Evolutionary conservation across 2,888 invertebrate species (phyloP).

Genomic region (Syrista parreyssii): DNA sequence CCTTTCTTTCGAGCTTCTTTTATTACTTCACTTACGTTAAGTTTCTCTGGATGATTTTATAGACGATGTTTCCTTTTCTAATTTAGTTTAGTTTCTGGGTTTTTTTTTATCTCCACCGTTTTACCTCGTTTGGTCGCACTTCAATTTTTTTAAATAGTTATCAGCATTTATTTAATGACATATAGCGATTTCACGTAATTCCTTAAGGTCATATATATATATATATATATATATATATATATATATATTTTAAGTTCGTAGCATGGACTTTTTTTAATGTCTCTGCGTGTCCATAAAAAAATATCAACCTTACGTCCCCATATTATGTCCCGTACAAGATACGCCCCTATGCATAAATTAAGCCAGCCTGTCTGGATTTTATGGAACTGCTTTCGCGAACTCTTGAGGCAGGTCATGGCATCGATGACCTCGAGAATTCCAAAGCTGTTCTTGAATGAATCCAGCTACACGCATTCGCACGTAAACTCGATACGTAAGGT

Average conservation of each 20-base stretch:
- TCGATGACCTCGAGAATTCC: slow-evolving; percentile 36
- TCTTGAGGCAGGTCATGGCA: slow-evolving; percentile 48
- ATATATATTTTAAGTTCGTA: neutral
- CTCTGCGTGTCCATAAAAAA: neutral
- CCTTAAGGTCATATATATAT: neutral
- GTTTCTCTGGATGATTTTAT: neutral
- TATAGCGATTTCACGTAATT: neutral
- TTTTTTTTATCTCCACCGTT: neutral
- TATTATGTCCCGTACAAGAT: neutral
- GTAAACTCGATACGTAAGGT: neutral
- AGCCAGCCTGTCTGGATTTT: slow-evolving; percentile 43
- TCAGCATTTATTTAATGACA: neutral
- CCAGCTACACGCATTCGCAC: neutral
- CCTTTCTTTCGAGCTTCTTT: neutral
- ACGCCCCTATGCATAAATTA: slow-evolving; percentile 35
- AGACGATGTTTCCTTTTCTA: neutral
- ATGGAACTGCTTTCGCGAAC: slow-evolving; percentile 47
- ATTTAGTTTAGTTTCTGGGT: neutral
- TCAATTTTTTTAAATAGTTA: neutral
- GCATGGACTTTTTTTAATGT: neutral
- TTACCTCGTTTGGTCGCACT: neutral
- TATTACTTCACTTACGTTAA: neutral
- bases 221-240: neutral
- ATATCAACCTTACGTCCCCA: neutral
- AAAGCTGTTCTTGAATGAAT: neutral